phyloP scores from a whole-genome alignment of 2,113 vertebrate species.

The Rallus limicola region DNA sequence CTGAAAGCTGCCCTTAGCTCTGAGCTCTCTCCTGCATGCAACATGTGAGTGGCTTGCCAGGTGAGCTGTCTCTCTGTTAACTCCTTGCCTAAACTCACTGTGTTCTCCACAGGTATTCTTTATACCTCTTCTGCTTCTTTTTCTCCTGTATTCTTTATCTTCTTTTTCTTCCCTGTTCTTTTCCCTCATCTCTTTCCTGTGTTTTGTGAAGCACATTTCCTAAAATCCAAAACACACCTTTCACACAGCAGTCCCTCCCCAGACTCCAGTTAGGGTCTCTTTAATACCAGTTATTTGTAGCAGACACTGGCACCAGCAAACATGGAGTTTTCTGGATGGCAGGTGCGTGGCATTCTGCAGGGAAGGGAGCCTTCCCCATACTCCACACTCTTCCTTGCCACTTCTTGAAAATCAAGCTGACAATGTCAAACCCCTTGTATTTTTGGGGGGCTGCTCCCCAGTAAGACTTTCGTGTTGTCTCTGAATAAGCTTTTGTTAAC shows the following conservation, averaged over 20 bases:
- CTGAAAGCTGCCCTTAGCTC: background rate
- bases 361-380: background rate
- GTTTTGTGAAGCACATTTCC: background rate
- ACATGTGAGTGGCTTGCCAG: background rate
- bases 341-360: background rate
- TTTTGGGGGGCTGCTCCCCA: background rate
- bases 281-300: background rate
- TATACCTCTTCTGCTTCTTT: too few species aligned
- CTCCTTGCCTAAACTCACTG: background rate
- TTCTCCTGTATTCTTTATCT: too few species aligned
- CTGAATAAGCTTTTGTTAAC: constrained; percentile 20
- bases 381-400: background rate
- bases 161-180: background rate
- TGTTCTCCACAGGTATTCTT: background rate
- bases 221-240: background rate
- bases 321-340: background rate
- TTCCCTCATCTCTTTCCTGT: background rate
- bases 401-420: background rate
- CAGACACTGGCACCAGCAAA: background rate
- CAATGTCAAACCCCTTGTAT: background rate
- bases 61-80: background rate
- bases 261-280: background rate
- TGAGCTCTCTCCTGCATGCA: background rate
- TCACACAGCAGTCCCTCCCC: background rate
- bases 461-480: constrained; percentile 1